Conservation (phyloP, 2,797 vertebrate species). For the Gymnoscopelus braueri region DNA sequence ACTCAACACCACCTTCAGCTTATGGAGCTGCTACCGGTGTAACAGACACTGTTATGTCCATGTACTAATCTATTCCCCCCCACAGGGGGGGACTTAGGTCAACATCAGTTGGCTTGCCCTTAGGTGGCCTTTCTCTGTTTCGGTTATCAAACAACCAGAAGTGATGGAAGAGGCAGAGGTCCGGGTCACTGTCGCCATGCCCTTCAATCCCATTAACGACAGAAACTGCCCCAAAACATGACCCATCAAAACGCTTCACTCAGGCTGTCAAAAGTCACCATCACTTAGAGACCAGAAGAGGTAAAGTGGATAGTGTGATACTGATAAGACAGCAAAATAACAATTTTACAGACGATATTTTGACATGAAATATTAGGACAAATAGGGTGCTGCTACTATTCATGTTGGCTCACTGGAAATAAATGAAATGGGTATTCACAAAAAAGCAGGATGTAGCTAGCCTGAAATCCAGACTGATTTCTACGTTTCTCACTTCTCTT, state of each 20-base stretch:
- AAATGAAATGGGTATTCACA: too few relatives aligned
- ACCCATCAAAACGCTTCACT: constrained; percentile 15
- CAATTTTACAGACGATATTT: background rate
- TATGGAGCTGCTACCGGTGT: constrained; percentile 21
- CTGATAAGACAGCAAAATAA: background rate
- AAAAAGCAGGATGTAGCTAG: too few relatives aligned
- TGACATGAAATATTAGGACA: too few relatives aligned
- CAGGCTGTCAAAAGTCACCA: constrained; percentile 34
- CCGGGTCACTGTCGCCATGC: constrained; percentile 28
- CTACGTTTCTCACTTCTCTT: too few relatives aligned
- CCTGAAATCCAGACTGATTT: too few relatives aligned
- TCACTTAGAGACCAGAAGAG: constrained; percentile 14
- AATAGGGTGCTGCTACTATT: too few relatives aligned
- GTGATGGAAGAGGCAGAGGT: constrained; percentile 41
- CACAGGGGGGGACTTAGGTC: constrained; percentile 45
- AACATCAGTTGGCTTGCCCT: constrained; percentile 35
- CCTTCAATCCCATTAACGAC: constrained; percentile 23
- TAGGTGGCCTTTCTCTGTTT: constrained; percentile 31
- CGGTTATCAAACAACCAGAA: constrained; percentile 51
- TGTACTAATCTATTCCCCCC: constrained; percentile 52
- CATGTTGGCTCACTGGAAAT: too few relatives aligned
- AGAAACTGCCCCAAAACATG: constrained; percentile 36
- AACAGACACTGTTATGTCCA: constrained; percentile 36
- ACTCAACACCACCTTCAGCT: constrained; percentile 4
- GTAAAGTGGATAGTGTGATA: background rate